Base-by-base conservation (phyloP, 2,113 vertebrate species). In the Onychorhynchus coronatus region DNA sequence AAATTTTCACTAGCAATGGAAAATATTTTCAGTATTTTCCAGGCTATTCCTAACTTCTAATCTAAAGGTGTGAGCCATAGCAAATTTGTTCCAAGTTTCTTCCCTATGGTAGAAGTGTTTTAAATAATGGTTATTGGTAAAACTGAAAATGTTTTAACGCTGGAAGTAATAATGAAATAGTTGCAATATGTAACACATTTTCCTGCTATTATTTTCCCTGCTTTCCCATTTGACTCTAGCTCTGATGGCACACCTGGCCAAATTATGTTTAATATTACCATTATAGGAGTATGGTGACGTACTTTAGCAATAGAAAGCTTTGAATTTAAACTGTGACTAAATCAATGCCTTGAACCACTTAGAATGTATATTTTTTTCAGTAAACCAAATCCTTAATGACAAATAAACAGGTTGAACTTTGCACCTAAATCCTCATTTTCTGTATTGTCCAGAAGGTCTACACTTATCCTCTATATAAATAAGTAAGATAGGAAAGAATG, bases 221-320 rank as follows among this genome's bases (percentile, higher is more conserved):
- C 2, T 39, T 72, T 72, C 9, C 47, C 10, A 8, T 75, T 62
- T 52, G 6, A 24, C 24, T 56, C 6, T 21, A 25, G 11, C 7
- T 83, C 30, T 42, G 5, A 44, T 49, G 9, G 3, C 35, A 59
- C 23, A 59, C 6, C 11, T 23, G 59, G 19, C 2, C 4, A 44
- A 72, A 42, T 31, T 68, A 11, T 3, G 0, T 42, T 76, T 39
- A 6, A 2, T 61, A 87, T 73, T 53, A n/a, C 10, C 5, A 22
- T 23, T 0, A 1, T 18, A 23, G 6, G 12, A 42, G 4, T 41
- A 28, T 50, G 11, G 6, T 19, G 10, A 5, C 55, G 44, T 53
- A 14, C 11, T 14, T 89, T 9, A 47, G 2, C 14, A 25, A 53
- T 6, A 81, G 23, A 75, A 53, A 8, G 2, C 6, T 76, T 92